phyloP scores from a whole-genome alignment of 1,140 invertebrate species.

The Musca vetustissima region DNA sequence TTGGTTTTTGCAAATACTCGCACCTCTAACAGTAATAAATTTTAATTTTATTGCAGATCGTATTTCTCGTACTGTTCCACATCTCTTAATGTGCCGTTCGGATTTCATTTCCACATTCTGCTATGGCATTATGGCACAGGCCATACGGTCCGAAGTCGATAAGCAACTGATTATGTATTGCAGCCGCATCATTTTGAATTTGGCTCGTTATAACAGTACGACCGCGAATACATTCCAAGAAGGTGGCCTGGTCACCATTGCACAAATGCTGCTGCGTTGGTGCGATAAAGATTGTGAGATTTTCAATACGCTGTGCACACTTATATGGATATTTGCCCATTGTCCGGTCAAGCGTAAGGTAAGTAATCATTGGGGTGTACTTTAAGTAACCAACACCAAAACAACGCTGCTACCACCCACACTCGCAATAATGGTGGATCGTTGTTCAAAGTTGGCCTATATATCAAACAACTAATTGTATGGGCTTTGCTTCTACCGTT shows the following conservation, averaged over 20 bases:
- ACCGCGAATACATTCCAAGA: constrained; percentile 50
- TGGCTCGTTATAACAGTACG: constrained; percentile 50
- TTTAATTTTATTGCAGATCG: constrained; percentile 39
- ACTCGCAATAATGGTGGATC: no score
- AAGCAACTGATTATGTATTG: constrained; percentile 53
- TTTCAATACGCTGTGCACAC: constrained; percentile 64
- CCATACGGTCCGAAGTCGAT: constrained; percentile 54
- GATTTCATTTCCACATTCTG: constrained; percentile 52
- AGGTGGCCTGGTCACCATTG: constrained; percentile 48
- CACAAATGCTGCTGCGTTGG: constrained; percentile 62
- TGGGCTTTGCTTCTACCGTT: neutral
- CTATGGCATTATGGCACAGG: constrained; percentile 55
- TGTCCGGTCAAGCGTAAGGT: constrained; percentile 59
- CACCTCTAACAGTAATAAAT: neutral
- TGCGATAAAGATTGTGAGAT: constrained; percentile 65
- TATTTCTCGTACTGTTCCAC: constrained; percentile 51
- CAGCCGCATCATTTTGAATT: constrained; percentile 53
- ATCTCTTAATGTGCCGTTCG: constrained; percentile 47
- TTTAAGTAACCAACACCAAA: constrained; percentile 5
- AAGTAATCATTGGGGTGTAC: constrained; percentile 29
- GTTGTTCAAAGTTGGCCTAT: no score
- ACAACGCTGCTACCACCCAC: no score
- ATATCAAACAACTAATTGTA: neutral
- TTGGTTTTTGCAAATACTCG: no score
- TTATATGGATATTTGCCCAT: constrained; percentile 66